Base-by-base conservation (phyloP, 2,888 invertebrate genomes). In the Pseudanteris insignis region DNA sequence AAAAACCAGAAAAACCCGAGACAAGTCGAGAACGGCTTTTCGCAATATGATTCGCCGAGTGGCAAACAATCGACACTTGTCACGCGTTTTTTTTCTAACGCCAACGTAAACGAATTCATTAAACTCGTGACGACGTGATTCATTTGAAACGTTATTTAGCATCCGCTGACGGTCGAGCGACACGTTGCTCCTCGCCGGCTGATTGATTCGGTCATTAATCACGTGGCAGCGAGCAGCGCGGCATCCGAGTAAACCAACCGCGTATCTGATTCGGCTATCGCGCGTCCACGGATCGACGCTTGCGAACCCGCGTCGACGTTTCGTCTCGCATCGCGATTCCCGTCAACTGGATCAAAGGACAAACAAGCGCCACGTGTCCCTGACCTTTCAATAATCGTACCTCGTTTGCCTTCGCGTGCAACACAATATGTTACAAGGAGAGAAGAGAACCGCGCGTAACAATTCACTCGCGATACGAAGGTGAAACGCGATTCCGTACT, bases 151-250 rank as follows among this genome's bases (percentile, higher is more conserved):
- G 30, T 32, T 43, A 26, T 48, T 48, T 32, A 53, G 55, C 71
- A 68, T n/a, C n/a, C n/a, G n/a, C n/a, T n/a, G n/a, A n/a, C n/a
- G n/a, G n/a, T n/a, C n/a, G n/a, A n/a, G 72, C 72, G 72, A 74
- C 72, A 71, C 66, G 65, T 67, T 66, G 65, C 59, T 67, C 59
- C 59, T 63, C 28, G 21, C 29, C 28, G 37, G 47, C 37, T 51
- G 65, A 66, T 66, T 66, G 63, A 51, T 63, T 63, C 67, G 65
- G 66, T 73, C 75, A 75, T 75, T 75, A 75, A 75, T 75, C 75
- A 73, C 43, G 50, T 30, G 43, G 47, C 66, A 63, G 63, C 53
- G 54, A 58, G 47, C 34, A 32, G 40, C 62, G 60, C 53, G 43
- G 37, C 63, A 63, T 54, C 61, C 30, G 53, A 15, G 40, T 21